Evolutionary conservation across 1,140 invertebrate genomes (phyloP).

Genomic region (Saccostrea echinata): DNA sequence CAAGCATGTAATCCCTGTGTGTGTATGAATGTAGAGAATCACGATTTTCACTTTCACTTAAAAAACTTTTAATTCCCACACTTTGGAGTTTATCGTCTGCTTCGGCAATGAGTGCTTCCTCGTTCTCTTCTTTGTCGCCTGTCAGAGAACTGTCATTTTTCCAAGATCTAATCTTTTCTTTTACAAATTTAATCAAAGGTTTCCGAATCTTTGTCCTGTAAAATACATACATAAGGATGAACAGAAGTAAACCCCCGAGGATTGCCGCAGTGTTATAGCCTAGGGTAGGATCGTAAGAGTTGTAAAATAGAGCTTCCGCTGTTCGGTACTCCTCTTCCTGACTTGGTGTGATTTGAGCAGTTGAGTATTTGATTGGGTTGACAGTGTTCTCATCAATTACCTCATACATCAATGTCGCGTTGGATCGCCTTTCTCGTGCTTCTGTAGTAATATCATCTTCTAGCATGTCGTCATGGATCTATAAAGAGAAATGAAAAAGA

Average conservation of each 20-base stretch:
- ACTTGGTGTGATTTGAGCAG: conserved; percentile 23
- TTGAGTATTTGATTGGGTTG: neutral
- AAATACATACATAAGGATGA: conserved; percentile 55
- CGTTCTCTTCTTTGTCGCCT: neutral
- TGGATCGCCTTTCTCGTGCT: neutral
- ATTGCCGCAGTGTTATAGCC: conserved; percentile 57
- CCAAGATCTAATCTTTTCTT: conserved; percentile 25
- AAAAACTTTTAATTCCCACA: neutral
- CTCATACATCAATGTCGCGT: conserved; percentile 5
- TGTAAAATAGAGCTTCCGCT: conserved; percentile 53
- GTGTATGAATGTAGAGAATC: neutral
- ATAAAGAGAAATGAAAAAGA: neutral
- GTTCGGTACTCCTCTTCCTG: conserved; percentile 39
- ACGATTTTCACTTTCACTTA: conserved; percentile 9
- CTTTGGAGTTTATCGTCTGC: neutral
- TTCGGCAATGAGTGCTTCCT: neutral
- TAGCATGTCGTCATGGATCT: conserved; percentile 34
- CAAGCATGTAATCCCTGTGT: neutral
- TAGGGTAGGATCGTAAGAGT: conserved; percentile 54
- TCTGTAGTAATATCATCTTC: conserved; percentile 27
- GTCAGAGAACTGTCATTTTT: neutral
- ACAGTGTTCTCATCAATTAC: neutral
- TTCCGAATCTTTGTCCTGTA: conserved; percentile 59
- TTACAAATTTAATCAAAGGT: conserved; percentile 46
- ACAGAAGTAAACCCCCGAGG: conserved; percentile 51